Conservation (phyloP, 1,140 invertebrate species). For the Dinothrombium tinctorium region DNA sequence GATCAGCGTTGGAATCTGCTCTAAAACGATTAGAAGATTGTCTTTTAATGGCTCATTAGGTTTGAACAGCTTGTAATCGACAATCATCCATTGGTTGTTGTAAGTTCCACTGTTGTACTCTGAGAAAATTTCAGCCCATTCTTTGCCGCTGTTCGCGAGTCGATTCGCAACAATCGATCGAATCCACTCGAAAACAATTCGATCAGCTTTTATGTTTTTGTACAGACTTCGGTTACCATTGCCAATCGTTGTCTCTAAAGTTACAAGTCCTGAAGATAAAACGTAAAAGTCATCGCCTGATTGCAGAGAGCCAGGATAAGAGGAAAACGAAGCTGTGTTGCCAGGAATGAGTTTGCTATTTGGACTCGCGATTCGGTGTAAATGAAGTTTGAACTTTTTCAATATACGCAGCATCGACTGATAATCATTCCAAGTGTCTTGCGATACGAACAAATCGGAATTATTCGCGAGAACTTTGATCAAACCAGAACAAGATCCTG, state of each 20-base stretch:
- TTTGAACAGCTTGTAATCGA: slow-evolving; percentile 41
- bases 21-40: slow-evolving; percentile 44
- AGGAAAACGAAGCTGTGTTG: slow-evolving; percentile 45
- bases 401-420: slow-evolving; percentile 62
- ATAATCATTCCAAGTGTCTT: slow-evolving; percentile 48
- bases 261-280: slow-evolving; percentile 34
- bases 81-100: slow-evolving; percentile 65
- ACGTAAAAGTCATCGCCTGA: slow-evolving; percentile 73
- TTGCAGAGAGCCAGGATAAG: slow-evolving; percentile 60
- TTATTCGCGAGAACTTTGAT: slow-evolving; percentile 31
- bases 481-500: slow-evolving; percentile 33
- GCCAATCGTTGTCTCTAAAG: slow-evolving; percentile 44
- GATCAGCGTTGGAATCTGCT: slow-evolving; percentile 47
- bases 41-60: slow-evolving; percentile 25
- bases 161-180: slow-evolving; percentile 64
- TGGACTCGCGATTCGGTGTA: background rate
- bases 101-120: slow-evolving; percentile 51
- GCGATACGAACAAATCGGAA: slow-evolving; percentile 32
- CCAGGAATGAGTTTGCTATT: slow-evolving; percentile 31
- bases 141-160: slow-evolving; percentile 37
- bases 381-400: slow-evolving; percentile 46
- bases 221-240: slow-evolving; percentile 38
- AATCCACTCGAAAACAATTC: slow-evolving; percentile 45
- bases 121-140: slow-evolving; percentile 38
- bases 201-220: slow-evolving; percentile 28